Percentiles rank a stretch among this genome's conserved stretches.
These are phyloP conservation scores for Eurystomus gularis DNA, from an alignment of 2,113 vertebrate species.

Conservation along the genomic window DNA sequence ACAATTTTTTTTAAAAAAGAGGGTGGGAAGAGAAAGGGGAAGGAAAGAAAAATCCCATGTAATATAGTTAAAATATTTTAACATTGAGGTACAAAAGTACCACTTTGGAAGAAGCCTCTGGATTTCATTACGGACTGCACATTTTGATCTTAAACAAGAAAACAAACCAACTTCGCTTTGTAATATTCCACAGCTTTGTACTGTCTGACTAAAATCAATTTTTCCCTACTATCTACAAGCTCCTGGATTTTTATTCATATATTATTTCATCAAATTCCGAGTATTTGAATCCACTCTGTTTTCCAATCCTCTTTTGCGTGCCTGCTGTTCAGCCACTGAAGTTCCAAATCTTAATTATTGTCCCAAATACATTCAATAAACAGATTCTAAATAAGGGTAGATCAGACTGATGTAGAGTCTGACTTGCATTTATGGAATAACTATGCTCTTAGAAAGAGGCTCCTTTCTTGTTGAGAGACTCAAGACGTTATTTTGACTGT, in stretches of 20 bases:
- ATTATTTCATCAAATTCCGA: slow-evolving; percentile 25
- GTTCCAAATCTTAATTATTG: slow-evolving; percentile 73
- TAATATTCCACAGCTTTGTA: slow-evolving; percentile 56
- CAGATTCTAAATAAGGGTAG: slow-evolving; percentile 71
- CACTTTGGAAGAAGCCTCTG: slow-evolving; percentile 48
- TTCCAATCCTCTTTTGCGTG: slow-evolving; percentile 46
- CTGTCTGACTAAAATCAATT: slow-evolving; percentile 27
- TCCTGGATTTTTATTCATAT: slow-evolving; percentile 37
- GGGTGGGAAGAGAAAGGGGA: accelerated
- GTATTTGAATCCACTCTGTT: slow-evolving; percentile 42
- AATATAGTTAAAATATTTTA: slow-evolving; percentile 50
- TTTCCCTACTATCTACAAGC: slow-evolving; percentile 14
- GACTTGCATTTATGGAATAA: slow-evolving; percentile 71
- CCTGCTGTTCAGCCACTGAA: slow-evolving; percentile 65
- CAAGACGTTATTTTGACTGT: slow-evolving; percentile 69
- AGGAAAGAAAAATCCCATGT: not conserved
- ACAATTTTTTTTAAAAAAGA: not conserved
- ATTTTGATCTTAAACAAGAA: slow-evolving; percentile 65
- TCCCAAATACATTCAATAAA: slow-evolving; percentile 71
- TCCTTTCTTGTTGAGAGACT: slow-evolving; percentile 51
- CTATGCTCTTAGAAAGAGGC: slow-evolving; percentile 66
- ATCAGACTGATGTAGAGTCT: slow-evolving; percentile 65
- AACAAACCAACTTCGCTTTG: slow-evolving; percentile 35
- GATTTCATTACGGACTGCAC: slow-evolving; percentile 62
- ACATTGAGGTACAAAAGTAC: slow-evolving; percentile 12